A percentile compares a stretch with the other conserved stretches of the same genome.
Conservation (phyloP, 1,140 invertebrate genomes). For the Galleria mellonella region DNA sequence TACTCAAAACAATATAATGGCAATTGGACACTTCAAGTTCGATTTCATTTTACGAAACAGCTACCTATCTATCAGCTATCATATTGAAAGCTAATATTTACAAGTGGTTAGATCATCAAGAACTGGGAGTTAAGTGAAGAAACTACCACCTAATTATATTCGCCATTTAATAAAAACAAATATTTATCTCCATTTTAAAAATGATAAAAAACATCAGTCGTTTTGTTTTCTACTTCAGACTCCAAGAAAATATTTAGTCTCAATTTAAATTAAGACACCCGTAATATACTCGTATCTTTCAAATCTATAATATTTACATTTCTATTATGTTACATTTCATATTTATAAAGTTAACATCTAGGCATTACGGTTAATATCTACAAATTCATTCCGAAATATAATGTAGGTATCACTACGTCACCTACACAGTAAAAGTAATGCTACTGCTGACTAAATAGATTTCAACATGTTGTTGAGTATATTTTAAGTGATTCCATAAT, state of each 20-base stretch:
- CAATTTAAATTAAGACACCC: conserved; percentile 12
- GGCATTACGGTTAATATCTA: conserved; percentile 12
- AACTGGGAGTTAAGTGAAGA: not conserved
- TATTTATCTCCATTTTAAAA: too few species aligned
- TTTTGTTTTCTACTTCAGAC: conserved; percentile 32
- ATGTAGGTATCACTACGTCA: not conserved
- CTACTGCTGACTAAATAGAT: too few species aligned
- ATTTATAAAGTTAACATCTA: conserved; percentile 14
- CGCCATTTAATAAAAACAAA: too few species aligned
- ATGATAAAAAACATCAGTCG: conserved; percentile 24
- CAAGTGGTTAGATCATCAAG: not conserved
- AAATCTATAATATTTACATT: conserved; percentile 16
- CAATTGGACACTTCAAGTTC: too few species aligned
- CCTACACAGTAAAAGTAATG: too few species aligned
- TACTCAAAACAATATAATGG: too few species aligned
- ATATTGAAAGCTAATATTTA: not conserved
- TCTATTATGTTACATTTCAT: too few species aligned
- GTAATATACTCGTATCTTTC: conserved; percentile 23
- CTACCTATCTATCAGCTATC: too few species aligned
- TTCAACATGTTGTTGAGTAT: too few species aligned
- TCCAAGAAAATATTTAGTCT: conserved; percentile 26
- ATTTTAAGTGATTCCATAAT: not conserved
- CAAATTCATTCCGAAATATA: conserved; percentile 8
- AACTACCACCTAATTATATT: too few species aligned
- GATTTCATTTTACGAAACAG: too few species aligned